These are phyloP conservation scores for Dicycla oo DNA, from an alignment of 2,888 invertebrate genomes.

Conservation along the genomic window DNA sequence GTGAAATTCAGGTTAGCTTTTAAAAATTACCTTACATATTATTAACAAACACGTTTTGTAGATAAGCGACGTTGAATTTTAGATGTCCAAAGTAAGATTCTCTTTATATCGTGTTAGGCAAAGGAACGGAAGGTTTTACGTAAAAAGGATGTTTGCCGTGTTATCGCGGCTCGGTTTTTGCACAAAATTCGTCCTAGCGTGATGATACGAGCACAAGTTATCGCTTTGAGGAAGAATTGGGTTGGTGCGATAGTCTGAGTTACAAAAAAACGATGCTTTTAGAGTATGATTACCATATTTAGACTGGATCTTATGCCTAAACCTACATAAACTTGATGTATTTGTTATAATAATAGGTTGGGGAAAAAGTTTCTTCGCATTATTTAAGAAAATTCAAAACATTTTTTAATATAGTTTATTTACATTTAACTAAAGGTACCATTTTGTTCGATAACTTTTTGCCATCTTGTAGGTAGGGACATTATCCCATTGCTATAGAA, in stretches of 20 bases:
- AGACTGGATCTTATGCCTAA: neutral
- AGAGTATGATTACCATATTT: constrained; percentile 1
- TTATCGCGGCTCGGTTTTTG: constrained; percentile 24
- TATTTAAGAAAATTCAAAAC: too few species aligned
- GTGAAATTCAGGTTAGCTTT: constrained; percentile 17
- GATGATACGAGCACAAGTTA: constrained; percentile 15
- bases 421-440: too few species aligned
- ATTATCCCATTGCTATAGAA: too few species aligned
- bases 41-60: constrained; percentile 3
- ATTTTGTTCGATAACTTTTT: too few species aligned
- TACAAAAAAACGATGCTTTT: neutral
- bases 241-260: neutral
- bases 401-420: too few species aligned
- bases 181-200: neutral
- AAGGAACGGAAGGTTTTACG: constrained; percentile 29
- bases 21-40: neutral
- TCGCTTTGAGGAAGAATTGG: neutral
- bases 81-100: constrained; percentile 9
- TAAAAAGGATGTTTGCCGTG: constrained; percentile 14
- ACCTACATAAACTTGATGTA: neutral
- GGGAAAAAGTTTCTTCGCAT: too few species aligned
- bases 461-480: too few species aligned
- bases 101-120: constrained; percentile 4
- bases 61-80: neutral
- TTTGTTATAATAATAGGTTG: neutral